Evolutionary conservation across 92 coral and sea anemone genomes (phyloP).

Genomic region (Umimayanthus chanpuru): DNA sequence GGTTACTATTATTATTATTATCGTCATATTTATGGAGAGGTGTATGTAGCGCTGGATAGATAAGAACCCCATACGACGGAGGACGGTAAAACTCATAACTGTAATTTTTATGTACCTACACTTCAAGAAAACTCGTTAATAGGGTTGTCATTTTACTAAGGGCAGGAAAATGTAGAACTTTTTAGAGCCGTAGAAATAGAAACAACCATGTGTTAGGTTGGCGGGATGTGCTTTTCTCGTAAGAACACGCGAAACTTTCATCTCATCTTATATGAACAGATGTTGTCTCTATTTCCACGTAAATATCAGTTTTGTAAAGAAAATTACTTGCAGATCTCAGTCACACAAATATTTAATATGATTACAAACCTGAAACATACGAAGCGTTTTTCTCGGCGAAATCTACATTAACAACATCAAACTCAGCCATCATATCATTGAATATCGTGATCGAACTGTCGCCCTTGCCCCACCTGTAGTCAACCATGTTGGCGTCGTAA

Average conservation of each 20-base stretch:
- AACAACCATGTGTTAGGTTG: too few species aligned
- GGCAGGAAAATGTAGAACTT: too few species aligned
- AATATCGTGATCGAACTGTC: constrained; percentile 65
- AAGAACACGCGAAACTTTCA: too few species aligned
- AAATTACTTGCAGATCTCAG: neutral
- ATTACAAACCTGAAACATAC: constrained; percentile 78
- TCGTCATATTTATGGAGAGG: neutral
- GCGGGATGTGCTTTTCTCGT: too few species aligned
- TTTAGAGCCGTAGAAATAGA: too few species aligned
- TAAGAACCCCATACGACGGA: constrained; percentile 90
- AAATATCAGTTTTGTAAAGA: neutral
- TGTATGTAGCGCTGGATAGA: constrained; percentile 77
- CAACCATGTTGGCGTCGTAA: constrained; percentile 80
- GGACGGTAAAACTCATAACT: constrained; percentile 75
- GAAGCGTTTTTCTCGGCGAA: constrained; percentile 63
- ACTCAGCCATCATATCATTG: constrained; percentile 89
- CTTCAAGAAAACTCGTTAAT: neutral
- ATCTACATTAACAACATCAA: constrained; percentile 73
- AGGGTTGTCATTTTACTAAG: too few species aligned
- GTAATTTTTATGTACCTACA: constrained; percentile 76
- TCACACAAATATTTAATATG: neutral
- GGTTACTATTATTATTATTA: too few species aligned
- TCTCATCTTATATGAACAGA: too few species aligned
- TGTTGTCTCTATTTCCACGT: too few species aligned
- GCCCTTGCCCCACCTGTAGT: constrained; percentile 68